Evolutionary conservation across 2,888 invertebrate genomes (phyloP).

Genomic region (Sarcophaga variegata): DNA sequence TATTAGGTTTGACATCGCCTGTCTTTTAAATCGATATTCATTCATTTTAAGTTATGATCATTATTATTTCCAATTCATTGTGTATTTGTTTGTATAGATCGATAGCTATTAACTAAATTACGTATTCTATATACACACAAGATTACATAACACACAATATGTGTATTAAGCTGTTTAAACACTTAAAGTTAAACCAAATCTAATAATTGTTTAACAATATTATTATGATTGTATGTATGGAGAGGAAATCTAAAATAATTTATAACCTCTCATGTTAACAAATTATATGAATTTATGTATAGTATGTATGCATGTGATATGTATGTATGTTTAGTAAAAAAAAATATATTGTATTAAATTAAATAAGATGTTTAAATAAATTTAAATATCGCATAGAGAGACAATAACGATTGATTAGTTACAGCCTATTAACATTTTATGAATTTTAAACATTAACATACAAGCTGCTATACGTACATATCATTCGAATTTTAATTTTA

Average conservation of each 20-base stretch:
- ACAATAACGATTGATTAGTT: slow-evolving; percentile 47
- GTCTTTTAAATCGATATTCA: slow-evolving; percentile 47
- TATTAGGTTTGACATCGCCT: slow-evolving; percentile 13
- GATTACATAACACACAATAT: background rate
- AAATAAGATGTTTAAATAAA: slow-evolving; percentile 21
- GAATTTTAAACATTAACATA: no score
- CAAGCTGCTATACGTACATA: no score
- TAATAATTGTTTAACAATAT: background rate
- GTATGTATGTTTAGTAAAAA: no score
- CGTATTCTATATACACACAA: background rate
- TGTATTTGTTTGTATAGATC: slow-evolving; percentile 1
- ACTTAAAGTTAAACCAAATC: no score
- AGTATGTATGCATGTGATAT: no score
- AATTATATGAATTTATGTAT: slow-evolving; percentile 11
- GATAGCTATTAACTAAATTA: slow-evolving; percentile 16
- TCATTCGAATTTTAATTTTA: background rate
- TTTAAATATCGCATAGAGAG: slow-evolving; percentile 1
- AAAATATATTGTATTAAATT: background rate
- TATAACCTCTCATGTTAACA: slow-evolving; percentile 49
- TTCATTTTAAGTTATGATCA: background rate
- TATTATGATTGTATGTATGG: background rate
- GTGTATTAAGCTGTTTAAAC: background rate
- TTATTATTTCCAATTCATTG: slow-evolving; percentile 30
- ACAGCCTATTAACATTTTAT: slow-evolving; percentile 28
- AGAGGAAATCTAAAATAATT: slow-evolving; percentile 26